Evolutionary conservation across 2,888 invertebrate species (phyloP).

Genomic region (Miltochrista miniata): DNA sequence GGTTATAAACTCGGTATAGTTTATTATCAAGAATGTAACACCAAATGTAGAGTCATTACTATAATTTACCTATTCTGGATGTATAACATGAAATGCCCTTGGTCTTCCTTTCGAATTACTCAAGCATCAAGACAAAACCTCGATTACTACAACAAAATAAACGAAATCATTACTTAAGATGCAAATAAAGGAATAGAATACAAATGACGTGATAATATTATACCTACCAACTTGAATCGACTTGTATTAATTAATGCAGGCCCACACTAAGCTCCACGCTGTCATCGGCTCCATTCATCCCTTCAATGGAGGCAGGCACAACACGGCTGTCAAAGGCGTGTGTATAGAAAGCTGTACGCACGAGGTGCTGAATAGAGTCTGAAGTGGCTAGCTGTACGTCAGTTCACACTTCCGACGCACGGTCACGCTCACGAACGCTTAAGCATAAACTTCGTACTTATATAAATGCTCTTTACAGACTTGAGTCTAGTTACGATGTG

Average conservation of each 20-base stretch:
- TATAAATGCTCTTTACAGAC: no score
- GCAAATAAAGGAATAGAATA: no score
- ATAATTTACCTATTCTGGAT: no score
- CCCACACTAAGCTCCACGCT: conserved; percentile 55
- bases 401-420: conserved; percentile 66
- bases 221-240: conserved; percentile 4
- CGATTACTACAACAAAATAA: no score
- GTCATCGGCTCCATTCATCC: conserved; percentile 72
- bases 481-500: no score
- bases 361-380: conserved; percentile 72
- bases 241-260: conserved; percentile 73
- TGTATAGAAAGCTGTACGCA: conserved; percentile 53
- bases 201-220: no score
- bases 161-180: no score
- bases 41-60: background rate
- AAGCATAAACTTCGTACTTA: conserved; percentile 26
- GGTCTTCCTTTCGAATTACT: background rate
- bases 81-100: no score
- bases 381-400: conserved; percentile 59
- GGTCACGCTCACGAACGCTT: conserved; percentile 23
- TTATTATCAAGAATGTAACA: background rate
- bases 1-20: background rate
- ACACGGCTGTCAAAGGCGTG: conserved; percentile 67
- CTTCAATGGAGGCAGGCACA: conserved; percentile 66
- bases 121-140: no score